Base-by-base conservation (phyloP, 2,797 vertebrate genomes). In the Peromyscus melanophrys region DNA sequence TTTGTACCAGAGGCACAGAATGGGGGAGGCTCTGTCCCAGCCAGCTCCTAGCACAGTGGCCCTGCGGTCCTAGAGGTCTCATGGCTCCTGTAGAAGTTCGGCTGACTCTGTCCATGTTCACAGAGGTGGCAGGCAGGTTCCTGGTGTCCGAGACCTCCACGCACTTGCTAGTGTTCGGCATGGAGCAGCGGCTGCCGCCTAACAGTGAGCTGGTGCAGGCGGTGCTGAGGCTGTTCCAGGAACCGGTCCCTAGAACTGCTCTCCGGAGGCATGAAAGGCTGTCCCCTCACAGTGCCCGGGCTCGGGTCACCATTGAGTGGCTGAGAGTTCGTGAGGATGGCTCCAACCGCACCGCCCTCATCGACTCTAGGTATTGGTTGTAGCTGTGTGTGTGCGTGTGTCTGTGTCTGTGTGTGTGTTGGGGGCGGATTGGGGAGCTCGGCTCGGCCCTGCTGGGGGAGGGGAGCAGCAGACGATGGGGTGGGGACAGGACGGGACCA, bases 191-290 rank as follows among this genome's bases (percentile, higher is more conserved):
- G 90, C 99, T 99, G 97, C 99, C 99, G 2, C 98, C 99, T 6
- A 99, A 99, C 98, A 99, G 99, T 0, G 99, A 99, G 97, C 99
- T 99, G 96, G 99, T 99, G 55, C 99, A 99, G 99, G 99, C 99
- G 0, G 99, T 99, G 90, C 98, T 99, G 69, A 99, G 99, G 96
- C 99, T 99, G 29, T 99, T 99, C 98, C 99, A 99, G 98, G 99
- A 99, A 97, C 99, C 99, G 0, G 98, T 99, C 10, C 85, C 97
- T 55, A 49, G 27, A 76, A 21, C 98, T 98, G 83, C 98, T 98
- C 96, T 98, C 98, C 84, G 98, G 98, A 89, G 92, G 99, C n/a
- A 97, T 96, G 34, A 99, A 98, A 61, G 99, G 78, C 96, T 99
- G 98, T 92, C 98, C 93, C 96, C 99, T 2, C 94, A 99, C 97